Conservation (phyloP, 2,888 invertebrate species). For the Cheilosia pagana region DNA sequence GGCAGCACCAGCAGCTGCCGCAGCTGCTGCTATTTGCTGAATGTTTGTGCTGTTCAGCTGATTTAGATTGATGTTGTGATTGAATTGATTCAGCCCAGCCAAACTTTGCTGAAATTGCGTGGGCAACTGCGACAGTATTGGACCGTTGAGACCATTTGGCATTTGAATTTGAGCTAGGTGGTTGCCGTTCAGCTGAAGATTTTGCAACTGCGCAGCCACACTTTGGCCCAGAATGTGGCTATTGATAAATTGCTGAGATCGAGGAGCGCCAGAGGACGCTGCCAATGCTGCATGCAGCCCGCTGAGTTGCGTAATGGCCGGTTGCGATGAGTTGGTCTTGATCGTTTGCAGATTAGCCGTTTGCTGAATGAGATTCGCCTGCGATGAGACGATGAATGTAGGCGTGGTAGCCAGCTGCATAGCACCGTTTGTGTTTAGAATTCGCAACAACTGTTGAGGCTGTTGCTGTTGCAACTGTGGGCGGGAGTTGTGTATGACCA, state of each 20-base stretch:
- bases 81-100: constrained; percentile 79
- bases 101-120: constrained; percentile 83
- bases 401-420: constrained; percentile 85
- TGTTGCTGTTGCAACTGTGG: constrained; percentile 81
- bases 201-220: constrained; percentile 82
- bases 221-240: constrained; percentile 83
- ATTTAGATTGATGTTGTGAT: constrained; percentile 81
- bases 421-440: constrained; percentile 86
- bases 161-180: constrained; percentile 83
- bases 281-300: constrained; percentile 82
- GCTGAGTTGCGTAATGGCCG: constrained; percentile 81
- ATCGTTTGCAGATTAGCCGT: constrained; percentile 82
- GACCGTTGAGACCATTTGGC: constrained; percentile 83
- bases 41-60: constrained; percentile 82
- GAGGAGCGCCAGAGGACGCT: constrained; percentile 79
- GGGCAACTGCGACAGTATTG: constrained; percentile 82
- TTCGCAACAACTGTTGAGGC: constrained; percentile 86
- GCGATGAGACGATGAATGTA: constrained; percentile 84
- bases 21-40: constrained; percentile 81
- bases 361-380: constrained; percentile 83
- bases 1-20: constrained; percentile 79
- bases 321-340: constrained; percentile 79
- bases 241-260: constrained; percentile 83
- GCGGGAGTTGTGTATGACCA: constrained; percentile 83
- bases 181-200: constrained; percentile 82